Conservation (phyloP, 2,797 vertebrate genomes). For the Nannoperca australis region DNA sequence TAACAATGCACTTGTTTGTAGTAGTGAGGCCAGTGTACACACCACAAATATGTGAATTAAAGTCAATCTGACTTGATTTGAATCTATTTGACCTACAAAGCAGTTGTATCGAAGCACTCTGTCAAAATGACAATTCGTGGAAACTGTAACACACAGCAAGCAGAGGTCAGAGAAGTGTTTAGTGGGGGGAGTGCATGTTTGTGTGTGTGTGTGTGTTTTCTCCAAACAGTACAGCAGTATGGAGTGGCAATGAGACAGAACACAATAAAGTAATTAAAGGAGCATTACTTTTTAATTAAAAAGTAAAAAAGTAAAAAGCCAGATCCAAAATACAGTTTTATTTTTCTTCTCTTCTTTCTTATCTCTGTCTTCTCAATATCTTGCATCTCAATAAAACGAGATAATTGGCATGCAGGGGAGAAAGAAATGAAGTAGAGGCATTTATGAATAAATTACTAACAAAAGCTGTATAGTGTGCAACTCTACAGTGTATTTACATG, state of each 20-base stretch:
- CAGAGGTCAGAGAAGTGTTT: constrained; percentile 37
- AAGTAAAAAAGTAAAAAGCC: too few species aligned
- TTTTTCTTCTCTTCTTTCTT: too few species aligned
- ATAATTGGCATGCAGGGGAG: not conserved
- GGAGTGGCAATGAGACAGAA: not conserved
- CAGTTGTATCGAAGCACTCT: constrained; percentile 19
- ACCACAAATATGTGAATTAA: constrained; percentile 22
- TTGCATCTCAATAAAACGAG: not conserved
- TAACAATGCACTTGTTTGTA: not conserved
- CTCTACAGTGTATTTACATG: not conserved
- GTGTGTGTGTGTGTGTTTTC: not conserved
- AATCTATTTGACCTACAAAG: constrained; percentile 64
- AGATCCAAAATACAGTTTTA: not conserved
- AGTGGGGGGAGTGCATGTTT: too few species aligned
- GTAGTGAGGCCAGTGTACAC: not conserved
- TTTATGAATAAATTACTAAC: constrained; percentile 16
- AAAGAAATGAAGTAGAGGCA: not conserved
- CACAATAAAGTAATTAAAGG: not conserved
- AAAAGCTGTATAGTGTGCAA: not conserved
- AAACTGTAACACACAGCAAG: constrained; percentile 31
- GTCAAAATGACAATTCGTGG: constrained; percentile 47
- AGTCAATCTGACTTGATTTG: constrained; percentile 28
- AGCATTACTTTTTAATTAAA: not conserved
- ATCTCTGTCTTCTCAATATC: not conserved
- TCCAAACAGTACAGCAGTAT: constrained; percentile 5